These are phyloP conservation scores for Gobiocypris rarus DNA, from an alignment of 2,113 vertebrate species.

Conservation along the genomic window DNA sequence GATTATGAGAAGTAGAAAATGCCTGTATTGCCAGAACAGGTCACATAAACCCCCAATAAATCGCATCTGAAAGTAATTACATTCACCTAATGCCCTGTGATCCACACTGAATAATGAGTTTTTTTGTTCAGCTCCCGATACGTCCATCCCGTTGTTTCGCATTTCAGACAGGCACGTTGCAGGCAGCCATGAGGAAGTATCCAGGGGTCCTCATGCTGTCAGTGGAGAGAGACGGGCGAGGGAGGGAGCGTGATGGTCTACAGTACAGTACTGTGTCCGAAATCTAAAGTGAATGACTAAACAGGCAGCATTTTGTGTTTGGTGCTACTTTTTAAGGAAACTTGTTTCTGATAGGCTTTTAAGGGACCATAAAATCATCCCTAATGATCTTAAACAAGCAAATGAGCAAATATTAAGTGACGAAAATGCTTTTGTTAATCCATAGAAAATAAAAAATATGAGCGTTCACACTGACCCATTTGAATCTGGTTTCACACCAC, in stretches of 20 bases:
- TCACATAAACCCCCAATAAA: slow-evolving; percentile 32
- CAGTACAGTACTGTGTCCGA: neutral
- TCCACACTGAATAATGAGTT: slow-evolving; percentile 11
- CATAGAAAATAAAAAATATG: neutral
- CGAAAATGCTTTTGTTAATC: neutral
- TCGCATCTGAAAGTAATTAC: neutral
- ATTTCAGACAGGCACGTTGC: slow-evolving; percentile 75
- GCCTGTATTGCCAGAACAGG: neutral
- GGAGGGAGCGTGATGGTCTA: neutral
- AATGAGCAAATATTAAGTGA: neutral
- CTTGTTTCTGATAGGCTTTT: neutral
- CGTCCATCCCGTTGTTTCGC: neutral
- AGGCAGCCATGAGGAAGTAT: slow-evolving; percentile 65
- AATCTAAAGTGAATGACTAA: neutral
- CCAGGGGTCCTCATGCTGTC: slow-evolving; percentile 29
- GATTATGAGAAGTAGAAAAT: slow-evolving; percentile 20
- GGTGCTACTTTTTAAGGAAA: neutral
- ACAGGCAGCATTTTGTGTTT: neutral
- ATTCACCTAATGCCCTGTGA: slow-evolving; percentile 3
- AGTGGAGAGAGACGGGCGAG: neutral
- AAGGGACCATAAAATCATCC: neutral
- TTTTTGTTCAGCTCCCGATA: neutral
- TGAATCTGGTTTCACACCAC: neutral
- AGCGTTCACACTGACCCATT: neutral
- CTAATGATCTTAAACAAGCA: neutral